Evolutionary conservation across 2,888 invertebrate species (phyloP).

Genomic region (Dioctria linearis): DNA sequence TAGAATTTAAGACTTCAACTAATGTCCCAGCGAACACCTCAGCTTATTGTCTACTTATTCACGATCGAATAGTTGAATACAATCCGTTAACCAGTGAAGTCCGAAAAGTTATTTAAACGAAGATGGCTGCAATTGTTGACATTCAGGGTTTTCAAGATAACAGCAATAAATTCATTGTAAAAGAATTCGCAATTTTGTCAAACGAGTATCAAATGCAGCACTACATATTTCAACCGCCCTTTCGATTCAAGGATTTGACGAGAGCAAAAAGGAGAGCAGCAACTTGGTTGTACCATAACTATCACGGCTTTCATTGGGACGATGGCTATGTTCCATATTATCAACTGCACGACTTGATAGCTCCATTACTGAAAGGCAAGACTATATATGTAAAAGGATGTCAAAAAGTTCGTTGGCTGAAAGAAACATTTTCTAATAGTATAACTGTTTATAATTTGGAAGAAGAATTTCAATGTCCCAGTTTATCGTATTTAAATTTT

Average conservation of each 20-base stretch:
- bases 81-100: no score
- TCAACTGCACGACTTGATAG: no score
- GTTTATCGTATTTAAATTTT: not conserved
- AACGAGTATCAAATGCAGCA: no score
- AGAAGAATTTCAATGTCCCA: not conserved
- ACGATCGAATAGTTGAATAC: no score
- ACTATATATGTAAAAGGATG: not conserved
- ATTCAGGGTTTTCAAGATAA: conserved; percentile 42
- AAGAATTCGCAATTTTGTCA: conserved; percentile 20
- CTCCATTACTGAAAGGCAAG: no score
- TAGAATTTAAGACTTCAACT: no score
- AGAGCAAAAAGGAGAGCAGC: conserved; percentile 18
- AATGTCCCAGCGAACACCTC: no score
- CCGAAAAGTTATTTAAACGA: no score
- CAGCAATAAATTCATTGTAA: conserved; percentile 52
- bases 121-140: conserved; percentile 12
- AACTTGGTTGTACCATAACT: conserved; percentile 45
- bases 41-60: no score
- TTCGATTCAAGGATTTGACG: not conserved
- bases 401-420: conserved; percentile 16
- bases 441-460: conserved; percentile 11
- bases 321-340: no score
- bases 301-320: no score
- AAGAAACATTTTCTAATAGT: not conserved
- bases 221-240: not conserved